Evolutionary conservation across 2,888 invertebrate genomes (phyloP).

Genomic region (Pandemis corylana): DNA sequence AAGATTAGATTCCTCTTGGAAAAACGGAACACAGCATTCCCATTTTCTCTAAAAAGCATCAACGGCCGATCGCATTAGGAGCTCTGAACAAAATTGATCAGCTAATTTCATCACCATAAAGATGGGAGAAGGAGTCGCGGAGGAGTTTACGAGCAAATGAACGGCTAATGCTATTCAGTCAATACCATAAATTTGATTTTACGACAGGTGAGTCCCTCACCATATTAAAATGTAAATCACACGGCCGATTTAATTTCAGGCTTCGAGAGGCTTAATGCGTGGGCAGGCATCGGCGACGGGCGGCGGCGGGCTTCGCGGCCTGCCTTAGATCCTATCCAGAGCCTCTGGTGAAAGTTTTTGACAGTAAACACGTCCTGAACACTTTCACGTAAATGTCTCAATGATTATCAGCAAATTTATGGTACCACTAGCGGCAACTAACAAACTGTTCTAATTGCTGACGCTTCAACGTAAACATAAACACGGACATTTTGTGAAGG

Average conservation of each 20-base stretch:
- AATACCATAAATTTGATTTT: constrained; percentile 79
- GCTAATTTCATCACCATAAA: constrained; percentile 68
- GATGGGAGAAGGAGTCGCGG: constrained; percentile 48
- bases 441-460: too few species aligned
- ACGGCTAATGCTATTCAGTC: constrained; percentile 67
- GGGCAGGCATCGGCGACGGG: constrained; percentile 46
- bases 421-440: too few species aligned
- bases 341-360: too few species aligned
- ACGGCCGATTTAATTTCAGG: constrained; percentile 82
- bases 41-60: constrained; percentile 42
- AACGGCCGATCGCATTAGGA: constrained; percentile 43
- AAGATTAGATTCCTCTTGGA: constrained; percentile 29
- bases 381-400: too few species aligned
- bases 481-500: too few species aligned
- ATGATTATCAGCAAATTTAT: too few species aligned
- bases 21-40: constrained; percentile 34
- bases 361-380: too few species aligned
- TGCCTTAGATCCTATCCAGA: neutral
- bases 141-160: constrained; percentile 54
- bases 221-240: constrained; percentile 84
- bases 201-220: constrained; percentile 79
- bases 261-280: constrained; percentile 71
- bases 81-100: constrained; percentile 48
- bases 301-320: constrained; percentile 19
- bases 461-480: too few species aligned